These are phyloP conservation scores for Vipera latastei DNA, from an alignment of 2,797 vertebrate species.

Conservation along the genomic window DNA sequence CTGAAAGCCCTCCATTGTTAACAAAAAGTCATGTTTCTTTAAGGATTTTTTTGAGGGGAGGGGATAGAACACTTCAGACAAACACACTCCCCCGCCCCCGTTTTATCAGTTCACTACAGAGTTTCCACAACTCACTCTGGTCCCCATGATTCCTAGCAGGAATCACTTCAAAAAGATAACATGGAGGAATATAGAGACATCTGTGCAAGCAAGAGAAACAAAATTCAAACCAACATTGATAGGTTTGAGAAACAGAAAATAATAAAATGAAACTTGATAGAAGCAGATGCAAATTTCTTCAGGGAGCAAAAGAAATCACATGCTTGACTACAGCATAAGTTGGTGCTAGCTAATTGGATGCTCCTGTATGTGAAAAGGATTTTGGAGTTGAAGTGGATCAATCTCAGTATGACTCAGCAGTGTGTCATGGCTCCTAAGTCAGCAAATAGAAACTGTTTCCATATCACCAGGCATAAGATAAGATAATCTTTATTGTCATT, in stretches of 20 bases:
- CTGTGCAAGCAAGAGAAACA: background rate
- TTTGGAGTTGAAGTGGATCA: background rate
- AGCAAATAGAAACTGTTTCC: background rate
- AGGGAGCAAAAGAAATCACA: background rate
- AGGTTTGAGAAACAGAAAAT: background rate
- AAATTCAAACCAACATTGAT: background rate
- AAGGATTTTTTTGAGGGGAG: background rate
- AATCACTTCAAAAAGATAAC: background rate
- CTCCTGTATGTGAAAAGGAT: background rate
- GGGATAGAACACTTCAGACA: background rate
- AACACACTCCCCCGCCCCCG: background rate
- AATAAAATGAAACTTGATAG: background rate
- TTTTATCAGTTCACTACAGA: background rate
- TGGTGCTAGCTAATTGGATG: background rate
- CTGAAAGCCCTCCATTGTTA: conserved; percentile 6
- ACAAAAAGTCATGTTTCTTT: background rate
- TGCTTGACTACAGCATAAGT: background rate
- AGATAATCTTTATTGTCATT: no score
- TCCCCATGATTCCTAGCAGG: background rate
- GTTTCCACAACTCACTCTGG: background rate
- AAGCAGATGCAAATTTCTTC: background rate
- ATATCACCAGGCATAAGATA: background rate
- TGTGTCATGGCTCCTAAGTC: background rate
- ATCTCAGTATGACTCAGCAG: background rate
- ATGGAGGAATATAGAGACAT: background rate